phyloP scores from a whole-genome alignment of 1,140 invertebrate genomes.

The Hirudo medicinalis region DNA sequence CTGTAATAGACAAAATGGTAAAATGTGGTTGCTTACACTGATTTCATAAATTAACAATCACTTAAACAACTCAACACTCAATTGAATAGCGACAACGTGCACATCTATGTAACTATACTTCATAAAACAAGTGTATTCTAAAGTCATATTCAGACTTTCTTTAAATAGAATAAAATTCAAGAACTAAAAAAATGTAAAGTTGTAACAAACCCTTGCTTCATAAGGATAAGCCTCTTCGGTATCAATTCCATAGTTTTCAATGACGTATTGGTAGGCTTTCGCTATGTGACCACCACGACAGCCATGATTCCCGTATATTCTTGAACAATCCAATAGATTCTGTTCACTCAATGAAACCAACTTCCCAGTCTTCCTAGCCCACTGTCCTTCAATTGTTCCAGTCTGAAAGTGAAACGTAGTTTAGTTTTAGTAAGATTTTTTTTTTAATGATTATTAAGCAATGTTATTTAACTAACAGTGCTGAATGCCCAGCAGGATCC shows the following conservation, averaged over 20 bases:
- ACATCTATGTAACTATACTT: no score
- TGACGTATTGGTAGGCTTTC: slow-evolving; percentile 24
- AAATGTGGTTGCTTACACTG: no score
- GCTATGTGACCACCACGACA: slow-evolving; percentile 27
- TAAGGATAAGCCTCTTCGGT: slow-evolving; percentile 24
- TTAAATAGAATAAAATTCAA: no score
- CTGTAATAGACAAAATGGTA: no score
- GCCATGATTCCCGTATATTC: slow-evolving; percentile 23
- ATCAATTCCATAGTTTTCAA: slow-evolving; percentile 23
- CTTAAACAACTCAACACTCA: no score
- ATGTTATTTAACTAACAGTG: slow-evolving; percentile 37
- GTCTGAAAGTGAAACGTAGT: slow-evolving; percentile 23
- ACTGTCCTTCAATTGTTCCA: slow-evolving; percentile 32
- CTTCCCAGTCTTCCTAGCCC: slow-evolving; percentile 26
- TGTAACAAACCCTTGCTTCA: slow-evolving; percentile 12
- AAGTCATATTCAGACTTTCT: no score
- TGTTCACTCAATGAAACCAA: slow-evolving; percentile 33
- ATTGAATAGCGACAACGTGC: no score
- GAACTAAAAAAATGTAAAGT: no score
- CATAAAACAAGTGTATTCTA: no score
- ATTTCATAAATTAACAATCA: no score
- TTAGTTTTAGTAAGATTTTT: no score
- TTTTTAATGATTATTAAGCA: no score
- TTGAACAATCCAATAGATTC: slow-evolving; percentile 27
- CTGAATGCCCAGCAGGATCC: slow-evolving; percentile 35